These are phyloP conservation scores for Caenorhabditis inopinata DNA, from an alignment of 1,140 invertebrate species.

Conservation along the genomic window DNA sequence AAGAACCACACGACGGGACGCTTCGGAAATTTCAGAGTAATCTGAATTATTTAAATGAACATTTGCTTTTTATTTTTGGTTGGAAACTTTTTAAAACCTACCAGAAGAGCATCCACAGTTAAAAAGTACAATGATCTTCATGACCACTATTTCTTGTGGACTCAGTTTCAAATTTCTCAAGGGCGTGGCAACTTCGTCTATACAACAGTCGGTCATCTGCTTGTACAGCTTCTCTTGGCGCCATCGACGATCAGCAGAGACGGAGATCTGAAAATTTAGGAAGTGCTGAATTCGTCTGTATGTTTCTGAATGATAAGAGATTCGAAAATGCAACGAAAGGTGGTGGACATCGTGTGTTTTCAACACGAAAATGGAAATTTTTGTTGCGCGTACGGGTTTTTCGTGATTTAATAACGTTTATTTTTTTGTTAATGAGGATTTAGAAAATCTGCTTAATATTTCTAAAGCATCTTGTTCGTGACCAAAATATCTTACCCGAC, in stretches of 20 bases:
- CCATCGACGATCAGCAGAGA: constrained; percentile 59
- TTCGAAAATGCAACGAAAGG: too few relatives aligned
- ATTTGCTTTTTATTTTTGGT: neutral
- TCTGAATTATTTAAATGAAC: too few relatives aligned
- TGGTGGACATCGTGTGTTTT: too few relatives aligned
- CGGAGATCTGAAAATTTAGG: constrained; percentile 20
- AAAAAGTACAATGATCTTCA: constrained; percentile 65
- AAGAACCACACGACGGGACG: constrained; percentile 45
- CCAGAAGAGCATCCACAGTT: constrained; percentile 50
- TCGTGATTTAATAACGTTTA: too few relatives aligned
- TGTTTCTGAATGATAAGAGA: too few relatives aligned
- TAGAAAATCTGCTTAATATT: too few relatives aligned
- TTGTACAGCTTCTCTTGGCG: constrained; percentile 65
- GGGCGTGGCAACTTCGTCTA: constrained; percentile 63
- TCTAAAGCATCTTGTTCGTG: too few relatives aligned
- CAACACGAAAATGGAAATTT: too few relatives aligned
- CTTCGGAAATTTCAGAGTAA: constrained; percentile 49
- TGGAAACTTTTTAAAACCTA: neutral
- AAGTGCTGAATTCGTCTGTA: too few relatives aligned
- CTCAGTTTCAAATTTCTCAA: constrained; percentile 54
- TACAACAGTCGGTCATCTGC: constrained; percentile 64
- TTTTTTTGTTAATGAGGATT: too few relatives aligned
- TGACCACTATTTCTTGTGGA: constrained; percentile 63
- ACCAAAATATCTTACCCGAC: constrained; percentile 1
- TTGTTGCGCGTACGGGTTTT: too few relatives aligned